Conservation (phyloP, 2,888 invertebrate species). For the Tachina lurida region DNA sequence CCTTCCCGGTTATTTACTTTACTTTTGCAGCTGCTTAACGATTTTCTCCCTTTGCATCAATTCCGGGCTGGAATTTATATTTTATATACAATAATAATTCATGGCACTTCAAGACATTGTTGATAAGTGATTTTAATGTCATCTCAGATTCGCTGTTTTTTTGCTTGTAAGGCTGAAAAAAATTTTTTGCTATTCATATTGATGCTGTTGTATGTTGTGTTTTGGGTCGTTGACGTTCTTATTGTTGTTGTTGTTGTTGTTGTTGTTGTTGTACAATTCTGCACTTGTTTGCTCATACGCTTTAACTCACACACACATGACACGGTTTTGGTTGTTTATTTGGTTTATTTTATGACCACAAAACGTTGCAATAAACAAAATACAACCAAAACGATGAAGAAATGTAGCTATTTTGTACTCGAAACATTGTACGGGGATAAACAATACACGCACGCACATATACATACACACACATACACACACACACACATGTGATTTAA, state of each 20-base stretch:
- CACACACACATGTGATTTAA: not conserved
- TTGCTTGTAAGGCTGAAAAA: not conserved
- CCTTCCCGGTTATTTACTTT: no score
- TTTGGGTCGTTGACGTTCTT: slow-evolving; percentile 1
- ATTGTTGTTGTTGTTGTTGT: slow-evolving; percentile 20
- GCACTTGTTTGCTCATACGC: slow-evolving; percentile 22
- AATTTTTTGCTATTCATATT: not conserved
- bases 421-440: slow-evolving; percentile 38
- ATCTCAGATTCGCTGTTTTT: not conserved
- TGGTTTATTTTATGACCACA: slow-evolving; percentile 81
- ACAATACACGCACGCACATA: slow-evolving; percentile 11
- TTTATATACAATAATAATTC: not conserved
- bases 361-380: slow-evolving; percentile 73
- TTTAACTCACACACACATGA: slow-evolving; percentile 70
- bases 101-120: not conserved
- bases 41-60: no score
- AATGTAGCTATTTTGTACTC: slow-evolving; percentile 29
- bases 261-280: slow-evolving; percentile 30
- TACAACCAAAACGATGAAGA: slow-evolving; percentile 31
- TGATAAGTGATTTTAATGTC: not conserved
- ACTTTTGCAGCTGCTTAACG: no score
- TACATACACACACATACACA: slow-evolving; percentile 16
- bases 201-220: slow-evolving; percentile 19
- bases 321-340: slow-evolving; percentile 81
- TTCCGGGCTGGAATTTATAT: no score